Evolutionary conservation across 30 jellyfish, hydroid and myxozoan genomes (phyloP), one percentile per base, ranked within the genome.

Genomic region (Hydractinia symbiolongicarpus): DNA sequence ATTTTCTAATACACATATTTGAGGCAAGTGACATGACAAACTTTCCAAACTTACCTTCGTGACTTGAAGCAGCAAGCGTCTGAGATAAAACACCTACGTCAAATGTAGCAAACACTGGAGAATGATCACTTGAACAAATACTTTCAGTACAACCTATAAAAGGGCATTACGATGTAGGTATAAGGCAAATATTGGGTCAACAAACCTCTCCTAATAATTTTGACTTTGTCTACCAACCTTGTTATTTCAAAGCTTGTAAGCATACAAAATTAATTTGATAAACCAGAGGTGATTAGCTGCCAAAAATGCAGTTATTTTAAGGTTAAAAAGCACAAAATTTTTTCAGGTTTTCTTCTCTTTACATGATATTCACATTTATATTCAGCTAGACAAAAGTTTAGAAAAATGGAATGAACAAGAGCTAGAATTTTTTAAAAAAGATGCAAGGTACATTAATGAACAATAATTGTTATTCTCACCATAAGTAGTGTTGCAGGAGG

Each of bases 121-220:
- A 89, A 77, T 93, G 98, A 73, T 93, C 98, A 77, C 98, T 93
- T 15, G 98, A 83, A 21, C 67, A 76, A 62, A 93, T 87, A 60
- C 84, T 86, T 13, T 83, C 95, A 10, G 98, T 87, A n/a, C 96
- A 81, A 56, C 98, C 98, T 93, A 61, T 19, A 53, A 7, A 77
- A 52, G 57, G 76, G 60, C 52, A 49, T 50, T 7, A 75, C 79
- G 54, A n/a, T 10, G 50, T 51, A 51, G 4, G 15, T 30, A 30
- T 30, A 30, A 30, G 44, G 44, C 2, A 30, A 30, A 30, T 30
- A 30, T 30, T 30, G 44, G 44, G 44, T 30, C 44, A 30, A 30
- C 44, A 30, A 30, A 30, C 2, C 44, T 30, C 44, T 30, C 44
- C 44, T 30, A 30, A 30, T 30, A 30, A 30, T 30, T 30, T 30